Conservation (phyloP, 2,113 vertebrate genomes). For the Pholis gunnellus region DNA sequence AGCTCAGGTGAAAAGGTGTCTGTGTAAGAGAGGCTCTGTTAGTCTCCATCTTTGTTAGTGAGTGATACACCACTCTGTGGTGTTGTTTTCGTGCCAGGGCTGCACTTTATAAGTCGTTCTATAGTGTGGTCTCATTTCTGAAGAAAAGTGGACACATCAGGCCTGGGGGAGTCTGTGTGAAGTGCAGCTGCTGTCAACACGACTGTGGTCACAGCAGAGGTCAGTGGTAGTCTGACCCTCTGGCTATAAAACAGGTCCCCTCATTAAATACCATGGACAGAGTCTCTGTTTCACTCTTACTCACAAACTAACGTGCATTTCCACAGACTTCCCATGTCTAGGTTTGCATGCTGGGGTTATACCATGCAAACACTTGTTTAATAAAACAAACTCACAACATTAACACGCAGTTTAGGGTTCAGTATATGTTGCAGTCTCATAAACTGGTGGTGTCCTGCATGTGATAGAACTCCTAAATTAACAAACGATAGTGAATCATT, state of each 20-base stretch:
- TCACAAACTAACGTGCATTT: constrained; percentile 20
- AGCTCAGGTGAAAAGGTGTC: constrained; percentile 43
- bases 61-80: constrained; percentile 26
- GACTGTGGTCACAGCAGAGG: constrained; percentile 70
- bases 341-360: too few relatives aligned
- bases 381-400: background rate
- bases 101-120: constrained; percentile 43
- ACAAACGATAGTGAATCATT: constrained; percentile 10
- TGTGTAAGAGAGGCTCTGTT: constrained; percentile 28
- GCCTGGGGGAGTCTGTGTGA: constrained; percentile 63
- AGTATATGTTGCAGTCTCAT: background rate
- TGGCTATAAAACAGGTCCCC: constrained; percentile 40
- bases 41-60: constrained; percentile 34
- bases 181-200: constrained; percentile 75
- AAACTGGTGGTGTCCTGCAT: background rate
- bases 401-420: background rate
- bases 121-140: constrained; percentile 60
- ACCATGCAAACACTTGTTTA: background rate
- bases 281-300: constrained; percentile 45
- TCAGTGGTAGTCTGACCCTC: constrained; percentile 49
- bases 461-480: constrained; percentile 20
- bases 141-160: constrained; percentile 61
- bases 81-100: constrained; percentile 35
- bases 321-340: background rate
- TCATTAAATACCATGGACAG: constrained; percentile 47